Evolutionary conservation across 2,888 invertebrate species (phyloP), one percentile per base, ranked within the genome.

Genomic region (Pardosa pseudoannulata): DNA sequence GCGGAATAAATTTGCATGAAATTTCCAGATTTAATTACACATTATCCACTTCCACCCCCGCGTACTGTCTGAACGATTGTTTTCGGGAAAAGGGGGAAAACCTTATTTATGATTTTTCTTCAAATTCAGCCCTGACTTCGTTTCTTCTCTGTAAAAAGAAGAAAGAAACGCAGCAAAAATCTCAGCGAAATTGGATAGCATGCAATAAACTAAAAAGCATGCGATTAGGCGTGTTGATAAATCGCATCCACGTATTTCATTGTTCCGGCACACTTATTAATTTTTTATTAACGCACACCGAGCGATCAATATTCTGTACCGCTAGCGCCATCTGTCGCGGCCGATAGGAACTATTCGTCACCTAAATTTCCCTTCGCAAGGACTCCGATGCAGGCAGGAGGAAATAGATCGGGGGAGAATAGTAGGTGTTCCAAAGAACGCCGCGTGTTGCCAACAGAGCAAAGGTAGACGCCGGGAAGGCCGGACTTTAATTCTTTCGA

Each of bases 361-460:
- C 31, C 19, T n/a, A 32, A 11, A 62, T 28, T 6, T n/a, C 9
- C 1, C 56, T 32, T 31, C 11, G 73, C 29, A 16, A 2, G 2
- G 46, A 16, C 7, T 46, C n/a, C 23, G 39, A 16, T 9, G 29
- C 11, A 11, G 56, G 56, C 27, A 56, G 23, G 13, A 23, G 19
- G 39, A 50, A 50, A n/a, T n/a, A 28, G 32, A 71, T 11, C 29
- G 50, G 31, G 23, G 32, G 13, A 64, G 5, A 9, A 16, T 46
- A 46, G 64, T 23, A 23, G 11, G 65, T 27, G 79, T 31, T 31
- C 50, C 27, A 28, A 70, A 65, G 64, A 67, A 80, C 65, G 72
- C 79, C 72, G 71, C 79, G 65, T 73, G 74, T 64, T 81, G 46
- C n/a, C 46, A 46, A 46, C 13, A 74, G 74, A 68, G 74, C 36